These are phyloP conservation scores for Sebastes baramenuke DNA, from an alignment of 2,797 vertebrate genomes.

Conservation along the genomic window DNA sequence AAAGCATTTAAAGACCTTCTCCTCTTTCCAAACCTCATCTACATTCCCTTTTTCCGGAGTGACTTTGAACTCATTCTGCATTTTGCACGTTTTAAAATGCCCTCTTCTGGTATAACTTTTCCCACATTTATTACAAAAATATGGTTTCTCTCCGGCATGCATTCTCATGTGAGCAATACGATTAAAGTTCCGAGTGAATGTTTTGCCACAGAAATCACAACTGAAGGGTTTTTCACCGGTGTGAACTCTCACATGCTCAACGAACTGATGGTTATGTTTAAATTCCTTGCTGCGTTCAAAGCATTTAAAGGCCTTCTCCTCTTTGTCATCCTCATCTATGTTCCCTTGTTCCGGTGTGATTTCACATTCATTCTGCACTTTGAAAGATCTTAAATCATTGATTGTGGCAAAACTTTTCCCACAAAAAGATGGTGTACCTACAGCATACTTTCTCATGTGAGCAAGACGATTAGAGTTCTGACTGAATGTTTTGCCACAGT, in stretches of 20 bases:
- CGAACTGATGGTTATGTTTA: not conserved
- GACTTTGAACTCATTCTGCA: not conserved
- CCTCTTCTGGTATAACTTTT: not conserved
- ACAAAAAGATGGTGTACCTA: slow-evolving; percentile 22
- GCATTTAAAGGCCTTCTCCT: slow-evolving; percentile 11
- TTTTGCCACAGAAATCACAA: slow-evolving; percentile 33
- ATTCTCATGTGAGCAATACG: slow-evolving; percentile 10
- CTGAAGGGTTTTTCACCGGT: slow-evolving; percentile 8
- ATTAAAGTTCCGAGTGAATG: slow-evolving; percentile 14
- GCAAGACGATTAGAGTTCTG: not conserved
- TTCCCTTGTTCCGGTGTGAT: no score
- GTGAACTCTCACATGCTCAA: slow-evolving; percentile 1
- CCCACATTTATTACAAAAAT: slow-evolving; percentile 17
- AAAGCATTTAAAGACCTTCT: not conserved
- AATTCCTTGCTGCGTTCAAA: slow-evolving; percentile 5
- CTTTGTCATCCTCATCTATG: no score
- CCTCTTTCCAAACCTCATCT: not conserved
- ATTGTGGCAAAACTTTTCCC: not conserved
- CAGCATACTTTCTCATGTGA: not conserved
- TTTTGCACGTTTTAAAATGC: not conserved
- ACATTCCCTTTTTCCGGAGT: not conserved
- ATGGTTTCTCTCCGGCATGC: not conserved
- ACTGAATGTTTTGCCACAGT: not conserved
- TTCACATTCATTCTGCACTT: not conserved
- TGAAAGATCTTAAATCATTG: slow-evolving; percentile 4